A percentile compares a stretch with the other conserved stretches of the same genome.
These are phyloP conservation scores for Calonectris borealis DNA, from an alignment of 2,113 vertebrate species.

Conservation along the genomic window DNA sequence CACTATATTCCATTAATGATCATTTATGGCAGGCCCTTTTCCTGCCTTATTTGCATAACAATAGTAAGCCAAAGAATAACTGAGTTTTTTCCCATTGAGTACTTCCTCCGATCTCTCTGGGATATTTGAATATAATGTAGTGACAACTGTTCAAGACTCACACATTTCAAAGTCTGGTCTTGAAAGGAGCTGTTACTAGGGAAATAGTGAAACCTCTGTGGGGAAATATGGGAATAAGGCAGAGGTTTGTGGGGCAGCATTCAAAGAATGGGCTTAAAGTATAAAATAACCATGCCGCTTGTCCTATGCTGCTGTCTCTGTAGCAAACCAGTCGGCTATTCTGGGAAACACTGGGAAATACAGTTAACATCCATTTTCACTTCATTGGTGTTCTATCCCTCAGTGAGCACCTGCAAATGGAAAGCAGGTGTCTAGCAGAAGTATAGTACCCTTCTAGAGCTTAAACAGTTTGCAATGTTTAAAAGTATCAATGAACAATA, in stretches of 20 bases:
- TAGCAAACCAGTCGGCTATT: background rate
- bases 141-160: background rate
- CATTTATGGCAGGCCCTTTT: background rate
- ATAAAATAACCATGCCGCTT: background rate
- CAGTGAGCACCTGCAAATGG: background rate
- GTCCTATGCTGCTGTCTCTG: background rate
- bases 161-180: background rate
- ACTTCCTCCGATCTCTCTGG: background rate
- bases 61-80: background rate
- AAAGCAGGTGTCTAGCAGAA: background rate
- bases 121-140: background rate
- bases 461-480: background rate
- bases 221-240: background rate
- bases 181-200: background rate
- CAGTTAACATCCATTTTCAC: background rate
- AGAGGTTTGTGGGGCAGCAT: background rate
- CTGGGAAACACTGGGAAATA: background rate
- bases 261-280: background rate
- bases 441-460: background rate
- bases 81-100: accelerated
- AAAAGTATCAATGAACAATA: background rate
- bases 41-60: background rate
- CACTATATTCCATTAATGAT: background rate
- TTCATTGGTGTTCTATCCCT: background rate
- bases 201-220: background rate